Base-by-base conservation (phyloP, 2,113 vertebrate species). In the Neotoma lepida region DNA sequence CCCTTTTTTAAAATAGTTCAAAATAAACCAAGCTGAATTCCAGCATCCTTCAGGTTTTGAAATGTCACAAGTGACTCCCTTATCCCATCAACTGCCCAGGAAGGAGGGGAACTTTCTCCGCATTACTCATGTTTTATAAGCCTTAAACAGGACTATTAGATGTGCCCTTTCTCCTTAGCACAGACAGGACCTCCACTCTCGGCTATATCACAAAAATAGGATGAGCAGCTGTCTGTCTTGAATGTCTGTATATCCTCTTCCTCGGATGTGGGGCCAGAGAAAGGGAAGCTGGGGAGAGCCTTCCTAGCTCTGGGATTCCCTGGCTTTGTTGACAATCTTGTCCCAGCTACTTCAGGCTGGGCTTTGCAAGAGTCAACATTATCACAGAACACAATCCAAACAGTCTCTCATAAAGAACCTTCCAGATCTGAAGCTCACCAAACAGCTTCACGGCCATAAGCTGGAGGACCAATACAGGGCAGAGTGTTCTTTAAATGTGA, bases 321-420 rank as follows among this genome's bases (percentile, higher is more conserved):
- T 80, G 9, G 44, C 58, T 95, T 91, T 86, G 35, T 85, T 96
- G 56, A 84, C 39, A 84, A 3, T 44, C 81, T 30, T 20, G 8
- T 84, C 39, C 13, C 26, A 63, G 9, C 26, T 84, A 18, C 81
- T 63, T 30, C 88, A 96, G 96, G 97, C 64, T 93, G 96, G 97
- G 92, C n/a, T 94, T 44, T 51, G 56, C 39, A 91, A 86, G 33
- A 94, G 30, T 39, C 92, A 92, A 92, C 35, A 58, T 44, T 44
- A 96, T 92, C 73, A 96, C 44, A 63, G 74, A 70, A 87, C 10
- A 88, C 61, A 93, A 97, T 96, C n/a, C 66, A 85, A 97, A 89
- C n/a, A 10, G 46, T 26, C 88, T 95, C 77, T 96, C 66, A 39
- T 56, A 58, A 94, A 97, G 80, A 46, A 94, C 96, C 54, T 89